phyloP scores from a whole-genome alignment of 2,888 invertebrate genomes.

The Periphyllus acericola region DNA sequence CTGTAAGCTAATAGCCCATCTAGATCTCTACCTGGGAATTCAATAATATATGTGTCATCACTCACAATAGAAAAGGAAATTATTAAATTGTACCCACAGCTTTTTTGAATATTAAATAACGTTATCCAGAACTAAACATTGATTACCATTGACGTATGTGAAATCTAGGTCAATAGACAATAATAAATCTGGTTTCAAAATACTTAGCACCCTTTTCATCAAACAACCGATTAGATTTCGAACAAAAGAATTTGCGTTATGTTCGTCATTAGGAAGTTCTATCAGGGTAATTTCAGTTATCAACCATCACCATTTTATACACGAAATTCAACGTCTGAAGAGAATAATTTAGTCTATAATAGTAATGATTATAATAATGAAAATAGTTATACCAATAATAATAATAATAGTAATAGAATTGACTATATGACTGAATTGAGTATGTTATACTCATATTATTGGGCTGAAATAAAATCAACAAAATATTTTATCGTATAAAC shows the following conservation, averaged over 20 bases:
- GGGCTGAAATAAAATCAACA: too few relatives aligned
- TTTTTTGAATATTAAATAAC: neutral
- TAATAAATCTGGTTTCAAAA: neutral
- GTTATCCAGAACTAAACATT: neutral
- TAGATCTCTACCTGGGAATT: neutral
- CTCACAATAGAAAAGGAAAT: neutral
- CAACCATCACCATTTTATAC: too few relatives aligned
- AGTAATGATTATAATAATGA: too few relatives aligned
- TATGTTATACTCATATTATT: too few relatives aligned
- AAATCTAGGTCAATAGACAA: neutral
- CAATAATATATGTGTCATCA: neutral
- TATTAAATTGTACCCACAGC: neutral
- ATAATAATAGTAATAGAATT: too few relatives aligned
- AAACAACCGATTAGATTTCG: neutral
- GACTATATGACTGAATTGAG: too few relatives aligned
- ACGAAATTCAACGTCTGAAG: too few relatives aligned
- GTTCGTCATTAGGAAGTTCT: neutral
- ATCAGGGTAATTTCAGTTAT: neutral
- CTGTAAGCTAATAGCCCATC: neutral
- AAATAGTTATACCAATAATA: too few relatives aligned
- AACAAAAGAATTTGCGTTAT: neutral
- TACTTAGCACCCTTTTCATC: neutral
- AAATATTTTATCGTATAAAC: too few relatives aligned
- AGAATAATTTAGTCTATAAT: too few relatives aligned
- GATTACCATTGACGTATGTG: constrained; percentile 1